A percentile compares a stretch with the other conserved stretches of the same genome.
phyloP scores from a whole-genome alignment of 2,797 vertebrate species.

The Ataeniobius toweri region DNA sequence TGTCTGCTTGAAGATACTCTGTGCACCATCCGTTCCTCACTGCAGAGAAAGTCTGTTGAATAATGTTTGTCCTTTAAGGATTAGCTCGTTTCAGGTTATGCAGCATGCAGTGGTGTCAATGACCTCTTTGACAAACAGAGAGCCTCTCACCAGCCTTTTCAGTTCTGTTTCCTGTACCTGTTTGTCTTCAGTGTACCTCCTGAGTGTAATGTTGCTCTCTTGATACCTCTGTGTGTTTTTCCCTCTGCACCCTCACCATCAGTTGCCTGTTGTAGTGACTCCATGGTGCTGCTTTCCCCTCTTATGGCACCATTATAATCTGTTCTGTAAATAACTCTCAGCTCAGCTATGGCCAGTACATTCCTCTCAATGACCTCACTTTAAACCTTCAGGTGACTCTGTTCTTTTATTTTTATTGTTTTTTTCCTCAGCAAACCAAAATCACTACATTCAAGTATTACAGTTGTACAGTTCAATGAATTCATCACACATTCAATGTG shows the following conservation, averaged over 20 bases:
- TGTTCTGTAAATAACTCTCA: constrained; percentile 81
- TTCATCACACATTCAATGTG: constrained; percentile 79
- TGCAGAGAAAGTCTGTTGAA: constrained; percentile 39
- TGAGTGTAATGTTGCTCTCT: constrained; percentile 78
- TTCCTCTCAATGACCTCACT: constrained; percentile 77
- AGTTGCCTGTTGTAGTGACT: constrained; percentile 84
- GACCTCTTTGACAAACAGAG: constrained; percentile 57
- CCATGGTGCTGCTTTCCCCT: constrained; percentile 78
- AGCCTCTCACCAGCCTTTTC: constrained; percentile 57
- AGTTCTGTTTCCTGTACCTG: constrained; percentile 55
- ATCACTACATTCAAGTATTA: constrained; percentile 95
- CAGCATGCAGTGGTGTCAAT: constrained; percentile 48
- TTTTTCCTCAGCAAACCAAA: constrained; percentile 80
- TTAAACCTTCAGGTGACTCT: constrained; percentile 79
- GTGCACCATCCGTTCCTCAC: constrained; percentile 26
- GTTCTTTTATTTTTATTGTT: constrained; percentile 32
- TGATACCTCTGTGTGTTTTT: constrained; percentile 76
- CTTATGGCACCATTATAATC: constrained; percentile 75
- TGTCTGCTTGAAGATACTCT: constrained; percentile 40
- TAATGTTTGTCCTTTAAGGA: constrained; percentile 48
- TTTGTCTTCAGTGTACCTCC: constrained; percentile 69
- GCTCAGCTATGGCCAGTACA: constrained; percentile 85
- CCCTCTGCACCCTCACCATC: constrained; percentile 79
- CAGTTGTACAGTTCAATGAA: constrained; percentile 87
- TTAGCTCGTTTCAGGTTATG: constrained; percentile 46